Percentiles rank a stretch among this genome's conserved stretches.
phyloP scores from a whole-genome alignment of 2,113 vertebrate genomes.

The Cynoglossus semilaevis region DNA sequence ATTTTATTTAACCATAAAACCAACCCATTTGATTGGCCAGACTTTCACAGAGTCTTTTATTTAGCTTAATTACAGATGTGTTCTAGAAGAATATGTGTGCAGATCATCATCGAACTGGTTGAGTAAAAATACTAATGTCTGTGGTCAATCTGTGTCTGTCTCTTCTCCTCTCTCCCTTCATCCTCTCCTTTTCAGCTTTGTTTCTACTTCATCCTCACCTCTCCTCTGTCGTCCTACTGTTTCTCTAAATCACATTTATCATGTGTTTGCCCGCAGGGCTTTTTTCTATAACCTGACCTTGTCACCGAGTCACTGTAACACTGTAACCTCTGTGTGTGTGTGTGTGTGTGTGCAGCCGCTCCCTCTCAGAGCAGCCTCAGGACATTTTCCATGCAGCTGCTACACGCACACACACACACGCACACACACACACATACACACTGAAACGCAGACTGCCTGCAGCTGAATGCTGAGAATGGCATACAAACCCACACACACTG shows the following conservation, averaged over 20 bases:
- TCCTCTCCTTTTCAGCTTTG: slow-evolving; percentile 32
- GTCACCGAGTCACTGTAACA: slow-evolving; percentile 51
- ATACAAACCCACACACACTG: no score
- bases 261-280: slow-evolving; percentile 58
- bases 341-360: neutral
- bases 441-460: no score
- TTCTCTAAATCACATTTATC: slow-evolving; percentile 38
- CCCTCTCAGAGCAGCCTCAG: slow-evolving; percentile 19
- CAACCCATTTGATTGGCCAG: neutral
- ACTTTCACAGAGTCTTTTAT: neutral
- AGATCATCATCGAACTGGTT: slow-evolving; percentile 25
- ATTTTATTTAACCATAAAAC: no score
- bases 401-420: slow-evolving; percentile 30
- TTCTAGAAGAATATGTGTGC: neutral
- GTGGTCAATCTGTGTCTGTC: slow-evolving; percentile 12
- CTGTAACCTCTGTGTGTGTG: slow-evolving; percentile 31
- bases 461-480: no score
- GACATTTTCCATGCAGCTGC: slow-evolving; percentile 33
- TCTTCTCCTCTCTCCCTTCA: slow-evolving; percentile 22
- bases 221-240: slow-evolving; percentile 2
- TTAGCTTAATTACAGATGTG: slow-evolving; percentile 15
- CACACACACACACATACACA: slow-evolving; percentile 12
- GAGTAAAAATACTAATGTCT: slow-evolving; percentile 43
- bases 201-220: slow-evolving; percentile 21
- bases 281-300: slow-evolving; percentile 59